Base-by-base conservation (phyloP, 1,140 invertebrate species). In the Listronotus bonariensis region DNA sequence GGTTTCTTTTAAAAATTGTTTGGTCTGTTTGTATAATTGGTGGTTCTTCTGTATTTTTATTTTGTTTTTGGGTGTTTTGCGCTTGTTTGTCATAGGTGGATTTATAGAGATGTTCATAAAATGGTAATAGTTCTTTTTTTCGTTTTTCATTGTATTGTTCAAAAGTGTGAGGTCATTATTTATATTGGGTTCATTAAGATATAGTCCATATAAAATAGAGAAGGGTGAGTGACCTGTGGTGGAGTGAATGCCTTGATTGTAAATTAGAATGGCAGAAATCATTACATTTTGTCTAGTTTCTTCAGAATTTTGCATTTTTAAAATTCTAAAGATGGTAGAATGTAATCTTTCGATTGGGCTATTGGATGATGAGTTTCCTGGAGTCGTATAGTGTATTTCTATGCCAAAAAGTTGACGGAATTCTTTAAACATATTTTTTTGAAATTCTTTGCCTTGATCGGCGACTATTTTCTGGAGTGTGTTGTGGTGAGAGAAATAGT, bases 191-290 rank as follows among this genome's bases (percentile, higher is more conserved):
- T n/a, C n/a, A n/a, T n/a, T n/a, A n/a, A n/a, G n/a, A n/a, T n/a
- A n/a, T n/a, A n/a, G n/a, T n/a, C n/a, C n/a, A n/a, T n/a, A n/a
- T n/a, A n/a, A n/a, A n/a, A n/a, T n/a, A n/a, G n/a, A n/a, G n/a
- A n/a, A n/a, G n/a, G n/a, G n/a, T n/a, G n/a, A n/a, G n/a, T n/a
- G 56, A 26, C 59, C 66, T 40, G 70, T 75, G n/a, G 45, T 42
- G 0, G 49, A 58, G 55, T 72, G 70, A 46, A 74, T 68, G n/a
- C 68, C 62, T 57, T 69, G 58, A 48, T 75, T 72, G 58, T 72
- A 72, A 31, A 65, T 68, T 0, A 61, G 17, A 17, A 67, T 40
- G 10, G 61, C 59, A 2, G 64, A 41, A 32, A 61, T 69, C 55
- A 68, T 65, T n/a, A 68, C 15, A 31, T 65, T 65, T 41, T 64